Evolutionary conservation across 2,888 invertebrate species (phyloP).

Genomic region (Augiades crinisus): DNA sequence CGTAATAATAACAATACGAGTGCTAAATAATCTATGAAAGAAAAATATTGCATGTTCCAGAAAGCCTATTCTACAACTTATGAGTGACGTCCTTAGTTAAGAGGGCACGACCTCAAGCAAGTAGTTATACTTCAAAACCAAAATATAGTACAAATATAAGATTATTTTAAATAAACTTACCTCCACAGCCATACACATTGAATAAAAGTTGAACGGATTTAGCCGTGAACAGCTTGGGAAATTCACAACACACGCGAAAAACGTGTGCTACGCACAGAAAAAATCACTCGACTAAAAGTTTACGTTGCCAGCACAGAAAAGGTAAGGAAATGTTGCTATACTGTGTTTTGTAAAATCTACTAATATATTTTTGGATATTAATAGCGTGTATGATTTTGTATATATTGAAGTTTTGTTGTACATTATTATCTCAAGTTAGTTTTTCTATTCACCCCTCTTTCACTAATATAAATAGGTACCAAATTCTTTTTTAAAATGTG

Average conservation of each 20-base stretch:
- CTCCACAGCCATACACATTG: slow-evolving; percentile 94
- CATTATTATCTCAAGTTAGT: too few species aligned
- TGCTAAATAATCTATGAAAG: slow-evolving; percentile 11
- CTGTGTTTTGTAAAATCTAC: slow-evolving; percentile 1
- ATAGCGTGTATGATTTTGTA: too few species aligned
- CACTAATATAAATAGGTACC: too few species aligned
- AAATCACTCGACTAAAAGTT: slow-evolving; percentile 57
- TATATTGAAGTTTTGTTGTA: too few species aligned
- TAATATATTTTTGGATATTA: not conserved
- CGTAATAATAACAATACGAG: too few species aligned
- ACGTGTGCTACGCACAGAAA: slow-evolving; percentile 75
- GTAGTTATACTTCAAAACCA: slow-evolving; percentile 28
- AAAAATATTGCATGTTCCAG: slow-evolving; percentile 48
- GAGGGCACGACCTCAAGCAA: slow-evolving; percentile 57
- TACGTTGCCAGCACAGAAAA: slow-evolving; percentile 41
- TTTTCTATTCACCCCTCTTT: too few species aligned
- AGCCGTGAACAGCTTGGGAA: slow-evolving; percentile 79
- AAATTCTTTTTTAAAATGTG: too few species aligned
- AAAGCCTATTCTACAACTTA: slow-evolving; percentile 50
- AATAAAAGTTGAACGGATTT: slow-evolving; percentile 83
- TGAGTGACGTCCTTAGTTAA: slow-evolving; percentile 54
- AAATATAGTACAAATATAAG: not conserved
- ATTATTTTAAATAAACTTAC: slow-evolving; percentile 80
- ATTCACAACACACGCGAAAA: slow-evolving; percentile 73
- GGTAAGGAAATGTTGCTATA: slow-evolving; percentile 7